phyloP scores from a whole-genome alignment of 2,113 vertebrate genomes.

The Platycercus adscitus region DNA sequence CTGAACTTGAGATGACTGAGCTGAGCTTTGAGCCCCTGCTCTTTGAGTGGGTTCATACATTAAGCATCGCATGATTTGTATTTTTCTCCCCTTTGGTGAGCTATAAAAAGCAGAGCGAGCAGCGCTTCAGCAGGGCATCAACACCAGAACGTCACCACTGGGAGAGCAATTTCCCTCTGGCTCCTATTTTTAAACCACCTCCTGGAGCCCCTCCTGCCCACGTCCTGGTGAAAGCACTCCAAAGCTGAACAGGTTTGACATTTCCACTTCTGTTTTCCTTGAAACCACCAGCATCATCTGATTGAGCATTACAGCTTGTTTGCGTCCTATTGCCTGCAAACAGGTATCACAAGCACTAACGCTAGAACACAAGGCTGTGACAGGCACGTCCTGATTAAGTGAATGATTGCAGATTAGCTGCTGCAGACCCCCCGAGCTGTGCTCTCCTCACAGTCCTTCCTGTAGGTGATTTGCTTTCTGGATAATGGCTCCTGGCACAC shows the following conservation, averaged over 20 bases:
- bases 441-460: not conserved
- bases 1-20: not conserved
- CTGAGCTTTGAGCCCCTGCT: not conserved
- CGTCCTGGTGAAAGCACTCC: slow-evolving; percentile 35
- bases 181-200: slow-evolving; percentile 57
- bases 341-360: not conserved
- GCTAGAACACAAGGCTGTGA: not conserved
- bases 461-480: not conserved
- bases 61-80: not conserved
- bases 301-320: slow-evolving; percentile 8
- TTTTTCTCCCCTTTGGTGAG: not conserved
- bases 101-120: slow-evolving; percentile 13
- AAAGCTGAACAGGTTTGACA: slow-evolving; percentile 49
- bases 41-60: slow-evolving; percentile 17
- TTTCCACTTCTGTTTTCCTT: slow-evolving; percentile 44
- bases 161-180: slow-evolving; percentile 47
- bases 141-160: not conserved
- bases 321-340: not conserved
- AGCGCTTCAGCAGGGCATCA: not conserved
- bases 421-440: not conserved
- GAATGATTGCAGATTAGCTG: slow-evolving; percentile 9
- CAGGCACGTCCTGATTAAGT: slow-evolving; percentile 5
- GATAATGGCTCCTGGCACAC: slow-evolving; percentile 17
- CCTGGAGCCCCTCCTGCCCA: slow-evolving; percentile 52
- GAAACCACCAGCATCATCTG: slow-evolving; percentile 8